Percentiles rank a stretch among this genome's conserved stretches.
These are phyloP conservation scores for Gopherus evgoodei DNA, from an alignment of 2,113 vertebrate species.

Conservation along the genomic window DNA sequence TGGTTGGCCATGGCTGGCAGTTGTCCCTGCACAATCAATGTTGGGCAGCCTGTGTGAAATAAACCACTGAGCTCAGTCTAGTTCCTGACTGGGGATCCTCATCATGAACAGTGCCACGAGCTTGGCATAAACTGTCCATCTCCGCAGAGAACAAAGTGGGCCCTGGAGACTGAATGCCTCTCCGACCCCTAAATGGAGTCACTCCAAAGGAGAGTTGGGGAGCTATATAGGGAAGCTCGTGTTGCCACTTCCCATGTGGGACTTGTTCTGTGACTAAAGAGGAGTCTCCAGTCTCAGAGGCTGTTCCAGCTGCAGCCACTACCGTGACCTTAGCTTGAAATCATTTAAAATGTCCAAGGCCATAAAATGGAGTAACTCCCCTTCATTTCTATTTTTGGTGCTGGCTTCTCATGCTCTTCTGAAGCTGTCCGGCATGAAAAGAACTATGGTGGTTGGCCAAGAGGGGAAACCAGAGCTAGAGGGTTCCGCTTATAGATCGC, in stretches of 20 bases:
- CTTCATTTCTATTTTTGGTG: background rate
- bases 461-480: background rate
- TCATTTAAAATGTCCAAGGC: background rate
- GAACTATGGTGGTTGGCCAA: background rate
- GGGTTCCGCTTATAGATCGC: too few species aligned
- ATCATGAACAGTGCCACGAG: background rate
- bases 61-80: background rate
- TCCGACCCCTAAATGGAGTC: background rate
- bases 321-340: background rate
- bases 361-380: background rate
- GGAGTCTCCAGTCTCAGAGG: background rate
- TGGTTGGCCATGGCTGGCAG: background rate
- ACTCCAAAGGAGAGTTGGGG: background rate
- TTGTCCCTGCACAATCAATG: background rate
- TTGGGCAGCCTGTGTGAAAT: background rate
- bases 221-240: too few species aligned
- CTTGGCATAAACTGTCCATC: background rate
- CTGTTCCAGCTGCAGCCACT: background rate
- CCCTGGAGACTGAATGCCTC: background rate
- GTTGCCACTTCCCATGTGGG: background rate
- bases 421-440: background rate
- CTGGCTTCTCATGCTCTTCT: background rate
- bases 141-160: background rate
- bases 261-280: background rate
- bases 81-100: background rate